Percentiles rank a stretch among this genome's conserved stretches.
These are phyloP conservation scores for Carabus problematicus DNA, from an alignment of 2,888 invertebrate genomes.

Conservation along the genomic window DNA sequence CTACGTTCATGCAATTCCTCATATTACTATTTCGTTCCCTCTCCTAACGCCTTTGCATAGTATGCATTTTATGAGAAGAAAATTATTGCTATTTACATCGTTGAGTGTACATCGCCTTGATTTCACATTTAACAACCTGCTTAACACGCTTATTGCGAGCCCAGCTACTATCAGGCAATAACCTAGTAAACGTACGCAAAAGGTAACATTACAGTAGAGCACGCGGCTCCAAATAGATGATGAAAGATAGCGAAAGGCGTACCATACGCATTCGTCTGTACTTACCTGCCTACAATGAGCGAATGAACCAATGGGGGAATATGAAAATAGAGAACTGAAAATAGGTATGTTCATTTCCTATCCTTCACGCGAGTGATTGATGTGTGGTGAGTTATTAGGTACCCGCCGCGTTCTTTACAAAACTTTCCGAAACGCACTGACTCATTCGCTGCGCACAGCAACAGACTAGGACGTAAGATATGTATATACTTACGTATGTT, in stretches of 20 bases:
- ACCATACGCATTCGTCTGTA: too few species aligned
- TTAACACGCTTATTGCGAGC: background rate
- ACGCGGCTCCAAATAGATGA: constrained; percentile 18
- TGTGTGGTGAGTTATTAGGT: constrained; percentile 52
- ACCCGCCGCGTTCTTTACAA: background rate
- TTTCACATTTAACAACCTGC: constrained; percentile 1
- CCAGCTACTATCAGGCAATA: background rate
- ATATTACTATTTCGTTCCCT: too few species aligned
- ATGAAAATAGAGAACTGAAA: constrained; percentile 37
- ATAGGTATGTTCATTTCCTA: constrained; percentile 60
- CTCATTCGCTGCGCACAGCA: too few species aligned
- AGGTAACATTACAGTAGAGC: too few species aligned
- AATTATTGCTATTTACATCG: background rate
- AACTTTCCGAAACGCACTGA: too few species aligned
- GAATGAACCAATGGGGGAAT: too few species aligned
- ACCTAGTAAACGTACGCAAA: background rate
- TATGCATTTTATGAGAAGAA: too few species aligned
- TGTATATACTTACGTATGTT: too few species aligned
- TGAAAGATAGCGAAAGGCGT: background rate
- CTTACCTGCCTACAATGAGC: too few species aligned
- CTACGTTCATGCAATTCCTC: too few species aligned
- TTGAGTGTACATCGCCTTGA: background rate
- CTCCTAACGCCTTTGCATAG: too few species aligned
- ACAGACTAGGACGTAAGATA: too few species aligned
- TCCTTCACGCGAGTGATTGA: constrained; percentile 59